A percentile compares a stretch with the other conserved stretches of the same genome.
Evolutionary conservation across 2,797 vertebrate genomes (phyloP).

Genomic region (Chiroxiphia lanceolata): DNA sequence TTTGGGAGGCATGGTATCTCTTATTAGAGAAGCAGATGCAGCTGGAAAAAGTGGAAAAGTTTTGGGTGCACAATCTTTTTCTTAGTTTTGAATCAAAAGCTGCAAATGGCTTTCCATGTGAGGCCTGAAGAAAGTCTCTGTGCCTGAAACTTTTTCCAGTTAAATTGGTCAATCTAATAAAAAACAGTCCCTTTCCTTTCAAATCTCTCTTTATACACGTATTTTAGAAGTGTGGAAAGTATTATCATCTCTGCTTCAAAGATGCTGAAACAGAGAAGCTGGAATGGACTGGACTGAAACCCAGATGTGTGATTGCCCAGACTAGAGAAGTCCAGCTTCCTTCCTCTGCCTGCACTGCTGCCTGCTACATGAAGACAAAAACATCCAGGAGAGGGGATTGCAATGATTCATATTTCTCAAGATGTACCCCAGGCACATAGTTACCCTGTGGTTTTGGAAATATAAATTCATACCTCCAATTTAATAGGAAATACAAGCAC

Average conservation of each 20-base stretch:
- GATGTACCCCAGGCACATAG: not conserved
- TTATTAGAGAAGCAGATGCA: not conserved
- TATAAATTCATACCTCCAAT: not conserved
- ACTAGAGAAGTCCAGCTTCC: not conserved
- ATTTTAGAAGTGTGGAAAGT: not conserved
- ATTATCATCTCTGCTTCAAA: not conserved
- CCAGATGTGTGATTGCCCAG: not conserved
- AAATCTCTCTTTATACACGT: not conserved
- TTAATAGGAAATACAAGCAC: slow-evolving; percentile 1
- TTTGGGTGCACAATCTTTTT: not conserved
- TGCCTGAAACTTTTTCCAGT: not conserved
- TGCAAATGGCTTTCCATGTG: not conserved
- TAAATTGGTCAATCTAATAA: not conserved
- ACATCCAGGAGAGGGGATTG: not conserved
- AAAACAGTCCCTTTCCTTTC: not conserved
- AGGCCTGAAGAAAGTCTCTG: not conserved
- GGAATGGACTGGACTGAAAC: not conserved
- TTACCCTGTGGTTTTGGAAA: slow-evolving; percentile 24
- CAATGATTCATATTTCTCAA: not conserved
- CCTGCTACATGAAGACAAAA: not conserved
- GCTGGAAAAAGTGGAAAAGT: slow-evolving; percentile 1
- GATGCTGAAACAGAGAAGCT: not conserved
- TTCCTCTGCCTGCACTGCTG: not conserved
- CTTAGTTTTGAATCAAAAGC: not conserved
- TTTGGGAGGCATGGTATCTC: not conserved